phyloP scores from a whole-genome alignment of 2,797 vertebrate genomes.

The Premnoplex brunnescens region DNA sequence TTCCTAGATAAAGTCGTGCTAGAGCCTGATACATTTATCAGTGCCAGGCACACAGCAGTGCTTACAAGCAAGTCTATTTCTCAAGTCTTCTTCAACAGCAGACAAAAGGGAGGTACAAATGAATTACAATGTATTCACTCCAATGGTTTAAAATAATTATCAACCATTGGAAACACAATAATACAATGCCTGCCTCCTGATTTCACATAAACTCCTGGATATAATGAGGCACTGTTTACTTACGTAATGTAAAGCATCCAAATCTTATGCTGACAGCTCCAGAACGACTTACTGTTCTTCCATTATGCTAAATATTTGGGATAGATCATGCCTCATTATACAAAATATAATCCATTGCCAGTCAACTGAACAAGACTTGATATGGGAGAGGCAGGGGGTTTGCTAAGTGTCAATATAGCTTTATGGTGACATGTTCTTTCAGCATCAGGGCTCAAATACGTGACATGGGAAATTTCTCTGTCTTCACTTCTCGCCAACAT shows the following conservation, averaged over 20 bases:
- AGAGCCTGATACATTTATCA: conserved; percentile 66
- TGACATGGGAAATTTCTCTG: neutral
- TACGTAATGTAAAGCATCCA: neutral
- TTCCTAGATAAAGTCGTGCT: conserved; percentile 65
- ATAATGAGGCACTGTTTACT: conserved; percentile 47
- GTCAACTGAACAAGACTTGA: neutral
- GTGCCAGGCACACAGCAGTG: conserved; percentile 25
- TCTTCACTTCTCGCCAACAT: neutral
- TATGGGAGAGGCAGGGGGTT: neutral
- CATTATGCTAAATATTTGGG: conserved; percentile 52
- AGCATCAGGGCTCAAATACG: neutral
- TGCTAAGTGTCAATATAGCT: neutral
- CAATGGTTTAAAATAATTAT: conserved; percentile 55
- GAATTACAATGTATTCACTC: conserved; percentile 40
- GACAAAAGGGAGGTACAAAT: conserved; percentile 31
- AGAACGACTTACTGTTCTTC: conserved; percentile 56
- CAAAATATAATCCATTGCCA: conserved; percentile 43
- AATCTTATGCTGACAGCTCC: conserved; percentile 35
- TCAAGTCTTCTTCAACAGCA: conserved; percentile 13
- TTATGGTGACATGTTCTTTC: neutral
- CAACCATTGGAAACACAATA: conserved; percentile 15
- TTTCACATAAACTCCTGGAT: conserved; percentile 33
- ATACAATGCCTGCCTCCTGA: conserved; percentile 3
- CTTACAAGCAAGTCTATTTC: conserved; percentile 39
- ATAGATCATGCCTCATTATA: conserved; percentile 57